Evolutionary conservation across 2,113 vertebrate species (phyloP).

Genomic region (Sceloporus undulatus): DNA sequence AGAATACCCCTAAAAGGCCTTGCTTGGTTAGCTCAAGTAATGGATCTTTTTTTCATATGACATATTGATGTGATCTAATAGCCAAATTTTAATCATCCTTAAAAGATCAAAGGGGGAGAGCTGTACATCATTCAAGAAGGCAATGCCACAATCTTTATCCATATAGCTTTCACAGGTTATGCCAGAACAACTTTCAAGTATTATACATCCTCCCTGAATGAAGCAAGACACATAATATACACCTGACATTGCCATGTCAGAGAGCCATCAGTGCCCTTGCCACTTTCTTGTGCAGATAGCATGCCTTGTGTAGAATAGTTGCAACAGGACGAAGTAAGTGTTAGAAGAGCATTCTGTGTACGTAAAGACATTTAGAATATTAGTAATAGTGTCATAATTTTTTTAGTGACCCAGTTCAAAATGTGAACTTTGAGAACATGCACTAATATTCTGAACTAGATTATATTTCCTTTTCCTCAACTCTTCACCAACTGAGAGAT

Average conservation of each 20-base stretch:
- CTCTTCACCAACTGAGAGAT: neutral
- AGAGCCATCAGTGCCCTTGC: neutral
- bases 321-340: neutral
- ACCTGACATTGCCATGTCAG: conserved; percentile 1
- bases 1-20: neutral
- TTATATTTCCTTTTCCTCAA: neutral
- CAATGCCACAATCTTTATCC: conserved; percentile 3
- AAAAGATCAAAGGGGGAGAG: conserved; percentile 20
- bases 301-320: conserved; percentile 1
- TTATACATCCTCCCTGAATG: neutral
- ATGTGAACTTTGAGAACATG: neutral
- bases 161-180: conserved; percentile 31
- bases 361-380: neutral
- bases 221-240: neutral
- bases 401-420: neutral
- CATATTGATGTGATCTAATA: conserved; percentile 37
- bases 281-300: neutral
- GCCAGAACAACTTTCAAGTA: conserved; percentile 33
- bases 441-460: neutral
- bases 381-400: neutral
- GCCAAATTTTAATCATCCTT: conserved; percentile 42
- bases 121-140: conserved; percentile 23
- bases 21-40: conserved; percentile 25
- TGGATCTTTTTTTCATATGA: conserved; percentile 35
- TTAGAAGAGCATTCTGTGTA: neutral